Evolutionary conservation across 2,797 vertebrate genomes (phyloP).

Genomic region (Ispidina picta): DNA sequence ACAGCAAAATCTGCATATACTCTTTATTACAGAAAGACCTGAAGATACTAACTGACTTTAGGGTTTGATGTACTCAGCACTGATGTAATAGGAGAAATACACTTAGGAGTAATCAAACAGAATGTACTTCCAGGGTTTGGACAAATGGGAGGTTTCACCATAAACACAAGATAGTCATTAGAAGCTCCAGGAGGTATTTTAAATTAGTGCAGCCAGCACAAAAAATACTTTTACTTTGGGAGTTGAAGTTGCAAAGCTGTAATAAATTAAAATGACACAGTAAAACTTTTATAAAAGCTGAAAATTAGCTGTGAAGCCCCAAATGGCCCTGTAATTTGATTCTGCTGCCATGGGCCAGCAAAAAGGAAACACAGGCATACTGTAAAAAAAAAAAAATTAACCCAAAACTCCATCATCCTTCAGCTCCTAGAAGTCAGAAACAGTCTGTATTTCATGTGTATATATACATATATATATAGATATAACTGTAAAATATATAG

Average conservation of each 20-base stretch:
- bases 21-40: not conserved
- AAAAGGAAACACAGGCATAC: not conserved
- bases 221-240: slow-evolving; percentile 20
- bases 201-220: not conserved
- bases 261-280: not conserved
- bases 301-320: slow-evolving; percentile 24
- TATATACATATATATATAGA: not conserved
- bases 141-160: slow-evolving; percentile 10
- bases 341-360: not conserved
- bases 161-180: not conserved
- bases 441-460: not conserved
- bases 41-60: not conserved
- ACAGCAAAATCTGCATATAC: not conserved
- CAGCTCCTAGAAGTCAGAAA: not conserved
- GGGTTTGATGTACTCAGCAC: not conserved
- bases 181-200: slow-evolving; percentile 25
- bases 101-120: not conserved
- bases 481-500: not conserved
- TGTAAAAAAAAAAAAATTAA: not conserved
- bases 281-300: slow-evolving; percentile 28
- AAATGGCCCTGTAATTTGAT: not conserved
- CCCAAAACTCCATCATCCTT: not conserved
- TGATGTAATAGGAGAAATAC: not conserved
- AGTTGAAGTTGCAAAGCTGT: not conserved
- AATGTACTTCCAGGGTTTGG: not conserved